These are phyloP conservation scores for Plodia interpunctella DNA, from an alignment of 1,140 invertebrate genomes.

Conservation along the genomic window DNA sequence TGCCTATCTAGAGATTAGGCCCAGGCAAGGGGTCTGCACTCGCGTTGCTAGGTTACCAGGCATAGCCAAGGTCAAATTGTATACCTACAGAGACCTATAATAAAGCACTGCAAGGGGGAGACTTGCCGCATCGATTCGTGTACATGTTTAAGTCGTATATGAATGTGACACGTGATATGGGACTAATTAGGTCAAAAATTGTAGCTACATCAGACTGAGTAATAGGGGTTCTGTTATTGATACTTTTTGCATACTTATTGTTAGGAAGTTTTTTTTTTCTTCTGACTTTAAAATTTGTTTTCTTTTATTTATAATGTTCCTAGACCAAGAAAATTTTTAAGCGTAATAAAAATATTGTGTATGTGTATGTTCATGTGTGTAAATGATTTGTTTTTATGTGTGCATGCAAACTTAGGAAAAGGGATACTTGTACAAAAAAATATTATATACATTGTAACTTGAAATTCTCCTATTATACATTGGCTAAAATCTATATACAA, in stretches of 20 bases:
- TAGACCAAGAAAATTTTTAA: too few relatives aligned
- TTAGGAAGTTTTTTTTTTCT: neutral
- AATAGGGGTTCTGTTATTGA: neutral
- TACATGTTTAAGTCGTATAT: constrained; percentile 14
- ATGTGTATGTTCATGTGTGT: too few relatives aligned
- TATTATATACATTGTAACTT: too few relatives aligned
- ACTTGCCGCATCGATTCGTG: constrained; percentile 24
- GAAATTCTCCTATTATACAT: too few relatives aligned
- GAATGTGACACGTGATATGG: constrained; percentile 10
- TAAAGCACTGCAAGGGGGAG: constrained; percentile 30
- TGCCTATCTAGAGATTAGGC: constrained; percentile 64
- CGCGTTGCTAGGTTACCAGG: constrained; percentile 68
- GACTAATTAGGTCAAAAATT: constrained; percentile 5
- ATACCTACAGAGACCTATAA: constrained; percentile 40
- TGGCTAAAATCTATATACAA: too few relatives aligned
- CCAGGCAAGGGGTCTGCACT: constrained; percentile 53
- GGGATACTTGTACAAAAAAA: too few relatives aligned
- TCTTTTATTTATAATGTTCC: too few relatives aligned
- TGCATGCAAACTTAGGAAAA: too few relatives aligned
- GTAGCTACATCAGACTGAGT: neutral
- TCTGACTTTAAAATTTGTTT: neutral
- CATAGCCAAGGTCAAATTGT: constrained; percentile 66
- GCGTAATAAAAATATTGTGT: too few relatives aligned
- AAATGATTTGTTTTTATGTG: too few relatives aligned
- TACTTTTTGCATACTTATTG: neutral